Evolutionary conservation across 2,113 vertebrate species (phyloP).

Genomic region (Natator depressus): DNA sequence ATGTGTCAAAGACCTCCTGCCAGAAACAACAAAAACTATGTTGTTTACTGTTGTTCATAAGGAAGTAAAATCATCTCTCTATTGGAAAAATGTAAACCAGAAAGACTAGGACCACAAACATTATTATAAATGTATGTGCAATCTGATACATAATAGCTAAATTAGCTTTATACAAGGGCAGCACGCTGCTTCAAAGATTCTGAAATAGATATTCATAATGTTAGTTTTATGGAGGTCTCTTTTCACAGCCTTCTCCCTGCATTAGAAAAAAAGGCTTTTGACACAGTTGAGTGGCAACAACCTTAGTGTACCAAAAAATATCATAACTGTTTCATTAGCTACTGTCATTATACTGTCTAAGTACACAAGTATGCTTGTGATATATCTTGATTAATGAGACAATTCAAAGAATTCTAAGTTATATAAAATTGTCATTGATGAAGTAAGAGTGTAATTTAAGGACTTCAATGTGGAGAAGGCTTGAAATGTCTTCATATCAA

Average conservation of each 20-base stretch:
- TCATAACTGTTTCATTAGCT: no score
- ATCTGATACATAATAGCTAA: background rate
- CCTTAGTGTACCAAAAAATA: no score
- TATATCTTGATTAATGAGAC: background rate
- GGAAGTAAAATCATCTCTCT: background rate
- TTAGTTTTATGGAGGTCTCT: fast-evolving
- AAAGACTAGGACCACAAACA: background rate
- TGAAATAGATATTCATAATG: background rate
- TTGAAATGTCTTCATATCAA: background rate
- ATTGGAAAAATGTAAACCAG: background rate
- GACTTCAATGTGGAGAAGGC: background rate
- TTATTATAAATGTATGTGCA: background rate
- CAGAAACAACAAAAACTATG: background rate
- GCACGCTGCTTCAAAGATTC: background rate
- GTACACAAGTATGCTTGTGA: no score
- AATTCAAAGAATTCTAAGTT: background rate
- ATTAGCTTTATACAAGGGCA: background rate
- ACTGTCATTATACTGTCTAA: no score
- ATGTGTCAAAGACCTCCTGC: background rate
- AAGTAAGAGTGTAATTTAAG: background rate
- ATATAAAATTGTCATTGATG: background rate
- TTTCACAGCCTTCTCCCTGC: background rate
- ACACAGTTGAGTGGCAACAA: background rate
- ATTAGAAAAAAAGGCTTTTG: background rate
- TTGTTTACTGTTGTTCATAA: background rate